A percentile compares a stretch with the other conserved stretches of the same genome.
Evolutionary conservation across 2,797 vertebrate species (phyloP).

Genomic region (Morus bassanus): DNA sequence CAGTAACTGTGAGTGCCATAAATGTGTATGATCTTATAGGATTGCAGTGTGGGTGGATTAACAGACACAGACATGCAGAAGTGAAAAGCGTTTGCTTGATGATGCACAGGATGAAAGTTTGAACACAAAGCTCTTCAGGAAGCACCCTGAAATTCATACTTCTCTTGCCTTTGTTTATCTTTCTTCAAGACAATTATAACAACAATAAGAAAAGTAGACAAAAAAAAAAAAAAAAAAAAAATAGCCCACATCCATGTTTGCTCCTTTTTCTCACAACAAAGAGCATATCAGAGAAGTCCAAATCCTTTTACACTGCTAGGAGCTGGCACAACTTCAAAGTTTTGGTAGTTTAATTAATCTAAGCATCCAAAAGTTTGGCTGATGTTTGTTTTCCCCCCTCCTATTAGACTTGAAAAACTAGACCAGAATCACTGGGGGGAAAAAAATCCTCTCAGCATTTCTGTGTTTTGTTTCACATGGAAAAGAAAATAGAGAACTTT

Average conservation of each 20-base stretch:
- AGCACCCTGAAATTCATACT: background rate
- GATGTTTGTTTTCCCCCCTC: background rate
- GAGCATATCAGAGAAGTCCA: background rate
- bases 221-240: background rate
- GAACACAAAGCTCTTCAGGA: conserved; percentile 22
- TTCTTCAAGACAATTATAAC: conserved; percentile 8
- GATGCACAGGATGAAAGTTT: conserved; percentile 7
- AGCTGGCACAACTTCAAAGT: conserved; percentile 1
- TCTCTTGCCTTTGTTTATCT: conserved; percentile 10
- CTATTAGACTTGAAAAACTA: background rate
- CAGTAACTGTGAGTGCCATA: conserved; percentile 24
- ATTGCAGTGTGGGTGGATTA: conserved; percentile 27
- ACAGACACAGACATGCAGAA: background rate
- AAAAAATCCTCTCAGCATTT: background rate
- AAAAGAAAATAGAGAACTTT: background rate
- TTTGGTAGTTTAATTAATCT: background rate
- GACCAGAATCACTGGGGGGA: background rate
- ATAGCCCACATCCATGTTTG: background rate
- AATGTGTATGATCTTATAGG: conserved; percentile 20
- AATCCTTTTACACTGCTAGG: background rate
- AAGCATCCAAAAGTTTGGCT: background rate
- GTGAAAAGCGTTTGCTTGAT: background rate
- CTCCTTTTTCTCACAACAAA: conserved; percentile 3
- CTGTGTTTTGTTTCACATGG: background rate
- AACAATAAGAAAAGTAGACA: conserved; percentile 3